Percentiles rank a stretch among this genome's conserved stretches.
phyloP scores from a whole-genome alignment of 1,140 invertebrate genomes.

The Dendroctonus valens region DNA sequence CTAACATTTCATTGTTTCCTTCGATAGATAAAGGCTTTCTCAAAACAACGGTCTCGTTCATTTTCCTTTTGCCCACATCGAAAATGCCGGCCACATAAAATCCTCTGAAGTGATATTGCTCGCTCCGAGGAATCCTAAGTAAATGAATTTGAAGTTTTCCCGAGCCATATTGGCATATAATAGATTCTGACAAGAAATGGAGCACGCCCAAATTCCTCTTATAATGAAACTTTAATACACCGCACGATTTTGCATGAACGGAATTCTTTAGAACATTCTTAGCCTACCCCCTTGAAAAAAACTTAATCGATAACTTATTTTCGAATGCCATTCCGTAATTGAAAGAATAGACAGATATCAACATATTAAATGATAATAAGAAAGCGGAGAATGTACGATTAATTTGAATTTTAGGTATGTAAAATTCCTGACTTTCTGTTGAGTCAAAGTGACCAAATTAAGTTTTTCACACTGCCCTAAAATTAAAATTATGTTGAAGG shows the following conservation, averaged over 20 bases:
- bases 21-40: not conserved
- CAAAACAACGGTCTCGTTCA: constrained; percentile 9
- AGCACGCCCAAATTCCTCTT: constrained; percentile 44
- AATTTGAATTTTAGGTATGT: too few relatives aligned
- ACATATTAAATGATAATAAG: too few relatives aligned
- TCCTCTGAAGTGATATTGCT: constrained; percentile 32
- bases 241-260: constrained; percentile 44
- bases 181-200: constrained; percentile 36
- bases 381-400: too few relatives aligned
- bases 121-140: constrained; percentile 31
- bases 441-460: too few relatives aligned
- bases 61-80: constrained; percentile 4
- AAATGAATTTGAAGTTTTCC: constrained; percentile 35
- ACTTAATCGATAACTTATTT: too few relatives aligned
- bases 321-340: too few relatives aligned
- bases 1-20: too few relatives aligned
- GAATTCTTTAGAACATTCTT: constrained; percentile 34
- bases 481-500: too few relatives aligned
- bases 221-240: constrained; percentile 45
- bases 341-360: too few relatives aligned
- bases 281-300: too few relatives aligned
- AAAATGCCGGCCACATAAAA: constrained; percentile 25
- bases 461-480: too few relatives aligned
- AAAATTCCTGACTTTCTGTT: too few relatives aligned
- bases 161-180: constrained; percentile 36